Evolutionary conservation across 2,888 invertebrate species (phyloP).

Genomic region (Dryobota labecula): DNA sequence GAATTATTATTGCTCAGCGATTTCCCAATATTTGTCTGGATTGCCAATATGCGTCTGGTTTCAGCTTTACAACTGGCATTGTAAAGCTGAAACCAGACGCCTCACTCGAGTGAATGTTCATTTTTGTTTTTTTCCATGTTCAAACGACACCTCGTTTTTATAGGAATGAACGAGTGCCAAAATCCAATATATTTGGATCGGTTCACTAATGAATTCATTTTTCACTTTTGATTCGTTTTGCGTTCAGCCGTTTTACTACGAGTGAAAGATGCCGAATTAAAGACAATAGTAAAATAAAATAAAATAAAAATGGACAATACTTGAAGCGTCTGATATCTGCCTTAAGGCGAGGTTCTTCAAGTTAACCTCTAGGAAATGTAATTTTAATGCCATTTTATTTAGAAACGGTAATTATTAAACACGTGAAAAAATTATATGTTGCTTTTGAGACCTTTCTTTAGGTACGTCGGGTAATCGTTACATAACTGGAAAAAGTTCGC

Average conservation of each 20-base stretch:
- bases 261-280: neutral
- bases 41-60: neutral
- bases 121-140: neutral
- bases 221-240: neutral
- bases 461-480: too few species aligned
- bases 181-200: neutral
- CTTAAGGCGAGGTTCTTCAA: too few species aligned
- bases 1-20: conserved; percentile 3
- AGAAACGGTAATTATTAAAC: too few species aligned
- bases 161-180: neutral
- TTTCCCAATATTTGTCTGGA: neutral
- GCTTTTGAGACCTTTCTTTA: too few species aligned
- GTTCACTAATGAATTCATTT: neutral
- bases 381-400: too few species aligned
- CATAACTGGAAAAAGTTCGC: too few species aligned
- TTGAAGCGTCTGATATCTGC: neutral
- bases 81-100: neutral
- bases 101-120: neutral
- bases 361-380: too few species aligned
- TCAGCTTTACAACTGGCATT: too few species aligned
- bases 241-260: neutral
- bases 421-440: too few species aligned
- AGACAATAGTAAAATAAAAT: too few species aligned
- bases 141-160: neutral
- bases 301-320: neutral